phyloP scores from a whole-genome alignment of 2,888 invertebrate species.

The Drosophila yooni region DNA sequence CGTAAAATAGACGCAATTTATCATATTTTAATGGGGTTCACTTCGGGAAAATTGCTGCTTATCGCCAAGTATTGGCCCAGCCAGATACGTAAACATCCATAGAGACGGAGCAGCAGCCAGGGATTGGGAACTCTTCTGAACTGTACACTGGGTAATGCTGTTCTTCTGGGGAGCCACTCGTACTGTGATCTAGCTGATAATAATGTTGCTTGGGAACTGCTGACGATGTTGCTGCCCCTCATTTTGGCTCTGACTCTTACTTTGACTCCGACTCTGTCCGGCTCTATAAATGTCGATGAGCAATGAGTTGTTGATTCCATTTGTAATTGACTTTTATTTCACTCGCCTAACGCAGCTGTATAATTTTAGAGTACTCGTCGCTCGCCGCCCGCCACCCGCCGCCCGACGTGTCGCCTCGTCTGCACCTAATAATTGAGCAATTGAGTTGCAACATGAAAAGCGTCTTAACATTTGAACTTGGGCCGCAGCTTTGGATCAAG shows the following conservation, averaged over 20 bases:
- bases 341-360: conserved; percentile 74
- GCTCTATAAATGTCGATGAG: conserved; percentile 71
- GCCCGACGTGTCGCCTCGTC: conserved; percentile 16
- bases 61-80: conserved; percentile 53
- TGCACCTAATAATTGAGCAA: conserved; percentile 76
- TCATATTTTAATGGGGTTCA: conserved; percentile 82
- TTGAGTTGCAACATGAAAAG: conserved; percentile 80
- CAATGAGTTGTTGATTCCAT: conserved; percentile 82
- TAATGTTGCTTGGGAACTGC: conserved; percentile 54
- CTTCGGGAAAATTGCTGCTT: conserved; percentile 72
- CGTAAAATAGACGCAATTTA: conserved; percentile 82
- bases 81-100: conserved; percentile 48
- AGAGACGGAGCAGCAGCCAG: conserved; percentile 31
- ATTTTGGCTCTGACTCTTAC: conserved; percentile 7
- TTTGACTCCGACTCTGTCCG: conserved; percentile 3
- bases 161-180: conserved; percentile 31
- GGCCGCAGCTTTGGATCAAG: conserved; percentile 23
- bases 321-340: conserved; percentile 81
- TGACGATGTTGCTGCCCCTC: neutral
- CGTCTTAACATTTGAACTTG: conserved; percentile 79
- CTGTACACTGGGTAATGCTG: neutral
- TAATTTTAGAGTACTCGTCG: conserved; percentile 59
- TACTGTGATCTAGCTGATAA: conserved; percentile 41
- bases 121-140: conserved; percentile 10
- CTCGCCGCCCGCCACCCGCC: conserved; percentile 10